Evolutionary conservation across 2,888 invertebrate genomes (phyloP), one percentile per base, ranked within the genome.

Genomic region (Trichopoda pennipes): DNA sequence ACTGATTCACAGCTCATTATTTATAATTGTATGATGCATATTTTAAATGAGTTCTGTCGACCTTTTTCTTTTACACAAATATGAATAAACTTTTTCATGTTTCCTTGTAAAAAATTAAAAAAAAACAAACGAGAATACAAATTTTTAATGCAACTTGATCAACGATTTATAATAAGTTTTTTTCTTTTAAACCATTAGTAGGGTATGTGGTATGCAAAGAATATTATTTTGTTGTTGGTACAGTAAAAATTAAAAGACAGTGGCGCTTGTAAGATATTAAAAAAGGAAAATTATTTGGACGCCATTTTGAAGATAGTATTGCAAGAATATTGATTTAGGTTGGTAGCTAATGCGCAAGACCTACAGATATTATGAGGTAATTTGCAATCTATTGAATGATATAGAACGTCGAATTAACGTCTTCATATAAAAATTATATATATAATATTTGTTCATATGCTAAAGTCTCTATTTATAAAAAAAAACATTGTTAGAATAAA

Each of bases 21-120:
- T 88, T 88, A 87, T 88, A 89, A 89, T 89, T 88, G 87, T 88
- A 89, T 89, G 89, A 89, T 89, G 89, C 89, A 89, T 86, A 88
- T 89, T 88, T 88, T 85, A 86, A 85, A 80, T 66, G 88, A 88
- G 87, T 88, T 88, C 86, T 72, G 21, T 35, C 12, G 75, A 58
- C 70, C 77, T 75, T 74, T 74, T n/a, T n/a, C n/a, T 79, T 12
- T 56, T 35, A 28, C 23, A 38, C 6, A 53, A 7, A 35, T 6
- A 56, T 10, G 7, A 19, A 28, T 21, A n/a, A 12, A 44, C 42
- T 14, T n/a, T 16, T 16, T 2, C 14, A 14, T 16, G n/a, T 44
- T 44, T 44, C 14, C 42, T 44, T 44, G 42, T 44, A 16, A 6
- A 44, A 58, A 38, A 14, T 0, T n/a, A 23, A 19, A 14, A 23